Base-by-base conservation (phyloP, 2,113 vertebrate species). In the Rhinoderma darwinii region DNA sequence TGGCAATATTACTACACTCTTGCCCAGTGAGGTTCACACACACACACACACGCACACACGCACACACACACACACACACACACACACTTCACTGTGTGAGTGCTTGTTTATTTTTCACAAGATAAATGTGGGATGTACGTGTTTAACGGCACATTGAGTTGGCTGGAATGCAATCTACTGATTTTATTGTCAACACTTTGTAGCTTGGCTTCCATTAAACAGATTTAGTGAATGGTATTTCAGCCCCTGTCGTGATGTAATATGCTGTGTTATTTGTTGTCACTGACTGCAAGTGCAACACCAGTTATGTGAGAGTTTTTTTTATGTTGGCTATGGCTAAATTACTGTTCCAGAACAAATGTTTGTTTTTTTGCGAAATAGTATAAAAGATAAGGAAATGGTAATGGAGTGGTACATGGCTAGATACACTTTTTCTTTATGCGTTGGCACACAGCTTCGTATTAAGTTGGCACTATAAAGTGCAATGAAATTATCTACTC, bases 1-100 rank as follows among this genome's bases (percentile, higher is more conserved):
- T 85, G 56, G 56, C 54, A 47, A 66, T 85, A 59, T 74, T 74
- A 72, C 35, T 83, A 70, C 81, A 83, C 81, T 83, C 41, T 50
- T 70, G 43, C 30, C 63, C 27, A 72, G 81, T n/a, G 41, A 83
- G 51, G 54, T 61, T 77, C 37, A 84, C 83, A 72, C 5, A 30
- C 37, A 25, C 51, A 75, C 37, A 30, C 37, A 25, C 51, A 75
- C 37, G n/a, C n/a, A n/a, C n/a, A n/a, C n/a, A n/a, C n/a, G n/a
- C n/a, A n/a, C n/a, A 30, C 37, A 25, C 51, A 75, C 37, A 30
- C 37, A 25, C 51, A 75, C 37, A n/a, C 37, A 84, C 83, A 72
- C 5, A 30, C 37, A 25, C 51, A 75, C 37, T 75, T 59, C 72
- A 77, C 54, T 32, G 11, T 56, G 43, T 47, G 25, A 61, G 44